These are phyloP conservation scores for Petrophora chlorosata DNA, from an alignment of 2,888 invertebrate genomes.

Conservation along the genomic window DNA sequence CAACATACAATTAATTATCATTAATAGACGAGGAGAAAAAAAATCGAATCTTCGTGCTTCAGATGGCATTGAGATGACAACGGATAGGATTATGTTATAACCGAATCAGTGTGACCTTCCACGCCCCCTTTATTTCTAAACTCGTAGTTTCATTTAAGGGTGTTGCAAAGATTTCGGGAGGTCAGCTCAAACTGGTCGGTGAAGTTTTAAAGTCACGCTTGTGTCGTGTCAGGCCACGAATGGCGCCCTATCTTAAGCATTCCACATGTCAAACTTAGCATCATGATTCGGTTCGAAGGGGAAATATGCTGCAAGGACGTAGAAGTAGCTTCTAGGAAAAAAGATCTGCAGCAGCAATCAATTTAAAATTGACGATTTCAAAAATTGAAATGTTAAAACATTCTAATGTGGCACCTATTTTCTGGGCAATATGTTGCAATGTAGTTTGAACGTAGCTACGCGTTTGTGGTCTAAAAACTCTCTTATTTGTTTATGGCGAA, in stretches of 20 bases:
- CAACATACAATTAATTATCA: slow-evolving; percentile 75
- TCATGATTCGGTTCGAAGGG: slow-evolving; percentile 60
- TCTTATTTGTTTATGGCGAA: no score
- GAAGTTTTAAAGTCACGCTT: slow-evolving; percentile 65
- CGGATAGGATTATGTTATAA: slow-evolving; percentile 68
- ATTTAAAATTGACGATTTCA: no score
- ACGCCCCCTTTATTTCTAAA: slow-evolving; percentile 32
- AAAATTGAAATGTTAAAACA: no score
- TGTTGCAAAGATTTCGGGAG: slow-evolving; percentile 42
- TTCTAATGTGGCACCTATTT: no score
- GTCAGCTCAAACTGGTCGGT: slow-evolving; percentile 50
- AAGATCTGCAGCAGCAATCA: no score
- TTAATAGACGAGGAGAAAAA: slow-evolving; percentile 69
- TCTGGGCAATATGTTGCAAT: no score
- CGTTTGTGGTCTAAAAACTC: no score
- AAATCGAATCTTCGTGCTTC: slow-evolving; percentile 72
- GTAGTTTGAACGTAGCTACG: no score
- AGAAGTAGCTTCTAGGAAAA: slow-evolving; percentile 47
- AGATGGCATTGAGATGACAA: slow-evolving; percentile 81
- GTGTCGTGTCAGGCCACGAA: slow-evolving; percentile 70
- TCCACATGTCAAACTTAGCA: slow-evolving; percentile 77
- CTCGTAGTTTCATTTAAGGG: slow-evolving; percentile 32
- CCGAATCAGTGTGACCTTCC: slow-evolving; percentile 51
- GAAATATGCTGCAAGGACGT: slow-evolving; percentile 70
- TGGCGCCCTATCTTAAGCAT: slow-evolving; percentile 67